Evolutionary conservation across 2,888 invertebrate genomes (phyloP).

Genomic region (Molorchus minor): DNA sequence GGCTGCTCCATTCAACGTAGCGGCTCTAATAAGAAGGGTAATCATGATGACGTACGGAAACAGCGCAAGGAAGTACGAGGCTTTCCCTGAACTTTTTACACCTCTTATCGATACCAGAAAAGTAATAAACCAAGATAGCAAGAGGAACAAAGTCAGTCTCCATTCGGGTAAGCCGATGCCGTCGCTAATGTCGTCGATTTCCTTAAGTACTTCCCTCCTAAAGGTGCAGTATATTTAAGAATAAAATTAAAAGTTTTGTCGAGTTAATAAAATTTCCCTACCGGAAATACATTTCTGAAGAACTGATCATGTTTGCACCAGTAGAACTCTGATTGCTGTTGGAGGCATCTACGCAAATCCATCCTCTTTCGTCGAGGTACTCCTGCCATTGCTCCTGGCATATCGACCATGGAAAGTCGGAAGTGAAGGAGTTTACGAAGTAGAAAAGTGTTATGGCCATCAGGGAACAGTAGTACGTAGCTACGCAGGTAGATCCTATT

Average conservation of each 20-base stretch:
- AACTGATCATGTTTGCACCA: conserved; percentile 50
- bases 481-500: conserved; percentile 70
- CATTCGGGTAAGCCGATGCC: conserved; percentile 70
- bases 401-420: conserved; percentile 78
- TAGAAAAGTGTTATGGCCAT: conserved; percentile 80
- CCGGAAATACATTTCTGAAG: conserved; percentile 67
- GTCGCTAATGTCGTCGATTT: conserved; percentile 61
- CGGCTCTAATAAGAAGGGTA: conserved; percentile 74
- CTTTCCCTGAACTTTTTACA: conserved; percentile 82
- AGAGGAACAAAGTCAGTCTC: conserved; percentile 73
- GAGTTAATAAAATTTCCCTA: conserved; percentile 52
- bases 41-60: conserved; percentile 85
- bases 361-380: conserved; percentile 38
- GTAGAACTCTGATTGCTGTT: conserved; percentile 11
- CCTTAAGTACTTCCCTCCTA: conserved; percentile 66
- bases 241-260: conserved; percentile 29
- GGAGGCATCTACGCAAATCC: conserved; percentile 46
- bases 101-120: conserved; percentile 76
- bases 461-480: conserved; percentile 80
- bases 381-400: conserved; percentile 69
- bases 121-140: conserved; percentile 74
- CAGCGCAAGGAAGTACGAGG: conserved; percentile 88
- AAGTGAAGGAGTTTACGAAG: conserved; percentile 75
- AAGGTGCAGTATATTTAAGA: too few relatives aligned
- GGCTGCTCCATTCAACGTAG: conserved; percentile 74